Conservation (phyloP, 2,113 vertebrate species). For the Callionymus lyra region DNA sequence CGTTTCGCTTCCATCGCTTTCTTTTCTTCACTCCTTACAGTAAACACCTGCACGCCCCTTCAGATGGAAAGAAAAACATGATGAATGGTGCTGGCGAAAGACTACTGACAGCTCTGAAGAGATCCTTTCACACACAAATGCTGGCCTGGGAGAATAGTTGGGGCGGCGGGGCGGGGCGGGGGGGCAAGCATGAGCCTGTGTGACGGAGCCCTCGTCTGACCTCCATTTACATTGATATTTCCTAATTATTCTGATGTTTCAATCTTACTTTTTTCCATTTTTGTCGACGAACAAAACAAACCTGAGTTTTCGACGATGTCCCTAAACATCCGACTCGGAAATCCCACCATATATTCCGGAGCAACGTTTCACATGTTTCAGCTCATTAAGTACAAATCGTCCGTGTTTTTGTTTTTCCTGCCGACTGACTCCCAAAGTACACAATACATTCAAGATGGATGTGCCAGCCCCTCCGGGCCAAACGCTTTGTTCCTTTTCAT, state of each 20-base stretch:
- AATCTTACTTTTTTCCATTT: too few species aligned
- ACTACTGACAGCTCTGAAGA: conserved; percentile 40
- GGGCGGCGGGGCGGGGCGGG: too few species aligned
- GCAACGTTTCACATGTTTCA: conserved; percentile 38
- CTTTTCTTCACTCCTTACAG: conserved; percentile 35
- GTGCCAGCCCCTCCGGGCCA: conserved; percentile 23
- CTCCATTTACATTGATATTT: conserved; percentile 30
- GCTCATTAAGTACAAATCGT: conserved; percentile 33
- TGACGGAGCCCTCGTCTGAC: background rate
- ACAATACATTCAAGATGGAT: conserved; percentile 24
- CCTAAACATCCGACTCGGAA: conserved; percentile 18
- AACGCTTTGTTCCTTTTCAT: conserved; percentile 11
- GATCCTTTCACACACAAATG: conserved; percentile 43
- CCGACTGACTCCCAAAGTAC: conserved; percentile 32
- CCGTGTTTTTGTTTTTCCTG: conserved; percentile 34
- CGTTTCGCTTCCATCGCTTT: conserved; percentile 37
- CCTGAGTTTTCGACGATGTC: conserved; percentile 6
- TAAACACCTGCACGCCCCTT: conserved; percentile 50
- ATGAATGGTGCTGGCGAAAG: conserved; percentile 48
- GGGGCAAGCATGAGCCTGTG: conserved; percentile 5
- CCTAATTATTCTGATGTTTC: background rate
- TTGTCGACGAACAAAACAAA: too few species aligned
- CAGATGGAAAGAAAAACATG: conserved; percentile 18
- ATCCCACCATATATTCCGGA: conserved; percentile 19
- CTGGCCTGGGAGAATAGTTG: conserved; percentile 3